phyloP scores from a whole-genome alignment of 2,113 vertebrate species.

The Semicossyphus pulcher region DNA sequence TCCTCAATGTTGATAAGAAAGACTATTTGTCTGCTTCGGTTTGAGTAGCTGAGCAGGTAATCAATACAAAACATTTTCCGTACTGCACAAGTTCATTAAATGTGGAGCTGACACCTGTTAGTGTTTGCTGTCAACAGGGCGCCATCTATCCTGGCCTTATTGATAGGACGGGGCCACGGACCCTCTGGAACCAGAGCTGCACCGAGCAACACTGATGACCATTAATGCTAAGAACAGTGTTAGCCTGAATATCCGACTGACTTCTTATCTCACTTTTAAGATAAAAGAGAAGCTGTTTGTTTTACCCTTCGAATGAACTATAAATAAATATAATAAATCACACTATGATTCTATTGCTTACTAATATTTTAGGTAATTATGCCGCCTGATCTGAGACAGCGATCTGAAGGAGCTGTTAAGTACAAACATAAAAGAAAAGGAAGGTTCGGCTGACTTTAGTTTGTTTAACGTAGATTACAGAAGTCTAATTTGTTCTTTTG shows the following conservation, averaged over 20 bases:
- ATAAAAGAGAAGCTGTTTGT: not conserved
- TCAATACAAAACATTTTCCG: constrained; percentile 82
- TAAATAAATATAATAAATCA: too few species aligned
- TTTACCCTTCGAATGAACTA: too few species aligned
- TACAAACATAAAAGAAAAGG: constrained; percentile 30
- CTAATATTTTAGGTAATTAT: constrained; percentile 21
- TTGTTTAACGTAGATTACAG: constrained; percentile 48
- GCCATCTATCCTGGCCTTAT: constrained; percentile 66
- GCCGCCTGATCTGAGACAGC: constrained; percentile 18
- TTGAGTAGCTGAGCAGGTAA: constrained; percentile 75
- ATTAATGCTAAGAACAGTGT: constrained; percentile 3
- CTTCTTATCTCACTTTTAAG: not conserved
- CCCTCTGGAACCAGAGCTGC: constrained; percentile 30
- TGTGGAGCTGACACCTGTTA: constrained; percentile 79
- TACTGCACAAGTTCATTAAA: constrained; percentile 80
- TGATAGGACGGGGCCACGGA: constrained; percentile 51
- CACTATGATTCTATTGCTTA: constrained; percentile 5
- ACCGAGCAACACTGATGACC: not conserved
- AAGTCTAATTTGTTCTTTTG: constrained; percentile 50
- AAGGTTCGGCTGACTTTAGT: constrained; percentile 24
- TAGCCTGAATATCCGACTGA: not conserved
- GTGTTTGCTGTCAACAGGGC: constrained; percentile 67
- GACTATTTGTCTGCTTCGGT: constrained; percentile 77
- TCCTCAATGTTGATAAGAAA: constrained; percentile 76
- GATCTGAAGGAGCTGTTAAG: not conserved